These are phyloP conservation scores for Rhombomys opimus DNA, from an alignment of 2,113 vertebrate species.

Conservation along the genomic window DNA sequence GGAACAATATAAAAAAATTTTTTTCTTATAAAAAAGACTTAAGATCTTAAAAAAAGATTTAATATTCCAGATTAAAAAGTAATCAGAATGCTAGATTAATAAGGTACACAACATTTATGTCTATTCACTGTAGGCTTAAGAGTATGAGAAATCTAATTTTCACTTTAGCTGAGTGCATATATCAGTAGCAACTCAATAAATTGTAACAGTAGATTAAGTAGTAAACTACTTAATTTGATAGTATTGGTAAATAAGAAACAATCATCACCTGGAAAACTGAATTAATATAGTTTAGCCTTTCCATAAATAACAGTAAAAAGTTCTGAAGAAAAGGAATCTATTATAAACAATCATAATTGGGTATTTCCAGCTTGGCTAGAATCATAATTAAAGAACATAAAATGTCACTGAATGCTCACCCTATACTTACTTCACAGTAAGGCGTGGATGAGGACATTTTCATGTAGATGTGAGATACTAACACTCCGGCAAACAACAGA, in stretches of 20 bases:
- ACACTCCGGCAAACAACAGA: slow-evolving; percentile 87
- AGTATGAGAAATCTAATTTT: neutral
- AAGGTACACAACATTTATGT: neutral
- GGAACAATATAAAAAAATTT: no score
- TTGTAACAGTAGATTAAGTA: slow-evolving; percentile 14
- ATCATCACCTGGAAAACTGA: neutral
- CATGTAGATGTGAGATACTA: slow-evolving; percentile 87
- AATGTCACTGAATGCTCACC: slow-evolving; percentile 88
- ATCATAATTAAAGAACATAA: slow-evolving; percentile 24
- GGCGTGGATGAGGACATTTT: slow-evolving; percentile 86
- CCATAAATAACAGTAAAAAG: neutral
- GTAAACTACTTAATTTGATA: neutral
- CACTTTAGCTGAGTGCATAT: neutral
- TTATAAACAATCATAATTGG: neutral
- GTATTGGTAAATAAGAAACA: neutral
- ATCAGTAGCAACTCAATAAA: neutral
- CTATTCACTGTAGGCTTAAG: neutral
- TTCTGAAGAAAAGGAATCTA: slow-evolving; percentile 45
- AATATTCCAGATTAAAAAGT: neutral
- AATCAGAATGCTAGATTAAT: neutral
- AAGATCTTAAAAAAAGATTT: neutral
- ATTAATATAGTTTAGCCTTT: neutral
- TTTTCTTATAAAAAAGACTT: no score
- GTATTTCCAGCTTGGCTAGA: neutral
- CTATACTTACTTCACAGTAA: slow-evolving; percentile 88